A percentile compares a stretch with the other conserved stretches of the same genome.
Conservation (phyloP, 2,888 invertebrate species). For the Lymantria monacha region DNA sequence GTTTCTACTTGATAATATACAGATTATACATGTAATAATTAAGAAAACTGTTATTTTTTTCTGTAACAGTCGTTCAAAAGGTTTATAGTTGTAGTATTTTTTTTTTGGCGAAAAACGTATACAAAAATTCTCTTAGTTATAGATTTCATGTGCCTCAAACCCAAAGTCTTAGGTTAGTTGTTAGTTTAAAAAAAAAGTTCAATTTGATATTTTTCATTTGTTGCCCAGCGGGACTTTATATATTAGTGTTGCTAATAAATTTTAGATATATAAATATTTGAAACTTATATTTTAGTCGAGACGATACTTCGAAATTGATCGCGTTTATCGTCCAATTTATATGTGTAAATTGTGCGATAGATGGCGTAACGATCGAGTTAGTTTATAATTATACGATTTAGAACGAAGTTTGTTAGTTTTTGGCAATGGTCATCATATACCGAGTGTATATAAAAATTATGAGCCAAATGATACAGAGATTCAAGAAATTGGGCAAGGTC, state of each 20-base stretch:
- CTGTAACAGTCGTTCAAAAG: too few relatives aligned
- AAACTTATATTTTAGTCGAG: not conserved
- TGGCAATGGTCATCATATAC: not conserved
- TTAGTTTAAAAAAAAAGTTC: slow-evolving; percentile 16
- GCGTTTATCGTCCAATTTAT: slow-evolving; percentile 1
- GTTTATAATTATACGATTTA: not conserved
- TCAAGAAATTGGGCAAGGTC: too few relatives aligned
- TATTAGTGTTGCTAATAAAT: not conserved
- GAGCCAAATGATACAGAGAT: too few relatives aligned
- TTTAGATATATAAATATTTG: not conserved
- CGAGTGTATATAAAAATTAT: not conserved
- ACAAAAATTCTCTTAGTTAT: not conserved
- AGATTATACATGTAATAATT: too few relatives aligned
- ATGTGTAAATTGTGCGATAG: slow-evolving; percentile 5
- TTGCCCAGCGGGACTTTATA: not conserved
- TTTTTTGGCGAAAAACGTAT: too few relatives aligned
- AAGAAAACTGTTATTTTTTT: too few relatives aligned
- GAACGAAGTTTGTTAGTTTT: not conserved
- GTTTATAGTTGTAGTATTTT: too few relatives aligned
- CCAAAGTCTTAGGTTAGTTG: slow-evolving; percentile 39
- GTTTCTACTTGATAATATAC: too few relatives aligned
- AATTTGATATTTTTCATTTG: slow-evolving; percentile 19
- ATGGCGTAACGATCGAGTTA: not conserved
- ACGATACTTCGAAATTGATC: slow-evolving; percentile 6
- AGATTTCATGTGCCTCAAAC: slow-evolving; percentile 49